Conservation (phyloP, 2,888 invertebrate genomes). For the Chesias legatella region DNA sequence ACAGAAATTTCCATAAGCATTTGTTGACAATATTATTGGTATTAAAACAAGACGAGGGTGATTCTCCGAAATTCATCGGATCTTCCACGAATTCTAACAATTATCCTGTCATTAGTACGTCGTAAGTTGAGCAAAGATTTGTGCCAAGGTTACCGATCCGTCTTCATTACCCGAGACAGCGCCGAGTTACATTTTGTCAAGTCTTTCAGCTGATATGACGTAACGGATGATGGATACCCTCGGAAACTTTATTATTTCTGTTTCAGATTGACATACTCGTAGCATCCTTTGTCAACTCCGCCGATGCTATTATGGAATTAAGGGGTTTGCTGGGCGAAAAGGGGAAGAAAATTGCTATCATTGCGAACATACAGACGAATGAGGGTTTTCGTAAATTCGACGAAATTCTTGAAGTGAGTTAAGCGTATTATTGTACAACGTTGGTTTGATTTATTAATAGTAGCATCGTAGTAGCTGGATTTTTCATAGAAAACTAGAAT, state of each 20-base stretch:
- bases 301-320: slow-evolving; percentile 45
- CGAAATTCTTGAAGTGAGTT: slow-evolving; percentile 52
- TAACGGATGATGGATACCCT: slow-evolving; percentile 26
- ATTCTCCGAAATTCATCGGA: too few species aligned
- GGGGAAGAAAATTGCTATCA: slow-evolving; percentile 60
- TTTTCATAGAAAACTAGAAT: too few species aligned
- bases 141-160: slow-evolving; percentile 26
- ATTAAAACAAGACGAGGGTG: too few species aligned
- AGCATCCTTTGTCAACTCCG: slow-evolving; percentile 52
- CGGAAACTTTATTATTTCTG: slow-evolving; percentile 11
- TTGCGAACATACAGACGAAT: slow-evolving; percentile 63
- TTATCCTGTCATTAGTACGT: too few species aligned
- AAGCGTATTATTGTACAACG: neutral
- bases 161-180: slow-evolving; percentile 26
- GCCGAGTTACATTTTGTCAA: slow-evolving; percentile 22
- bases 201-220: slow-evolving; percentile 20
- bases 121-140: slow-evolving; percentile 25
- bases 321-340: slow-evolving; percentile 56
- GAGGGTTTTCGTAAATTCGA: slow-evolving; percentile 61
- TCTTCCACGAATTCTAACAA: too few species aligned
- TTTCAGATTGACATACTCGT: slow-evolving; percentile 64
- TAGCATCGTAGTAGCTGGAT: too few species aligned
- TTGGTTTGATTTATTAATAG: too few species aligned
- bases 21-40: too few species aligned
- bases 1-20: too few species aligned